A percentile compares a stretch with the other conserved stretches of the same genome.
These are phyloP conservation scores for Nasonia vitripennis DNA, from an alignment of 1,140 invertebrate genomes.

Conservation along the genomic window DNA sequence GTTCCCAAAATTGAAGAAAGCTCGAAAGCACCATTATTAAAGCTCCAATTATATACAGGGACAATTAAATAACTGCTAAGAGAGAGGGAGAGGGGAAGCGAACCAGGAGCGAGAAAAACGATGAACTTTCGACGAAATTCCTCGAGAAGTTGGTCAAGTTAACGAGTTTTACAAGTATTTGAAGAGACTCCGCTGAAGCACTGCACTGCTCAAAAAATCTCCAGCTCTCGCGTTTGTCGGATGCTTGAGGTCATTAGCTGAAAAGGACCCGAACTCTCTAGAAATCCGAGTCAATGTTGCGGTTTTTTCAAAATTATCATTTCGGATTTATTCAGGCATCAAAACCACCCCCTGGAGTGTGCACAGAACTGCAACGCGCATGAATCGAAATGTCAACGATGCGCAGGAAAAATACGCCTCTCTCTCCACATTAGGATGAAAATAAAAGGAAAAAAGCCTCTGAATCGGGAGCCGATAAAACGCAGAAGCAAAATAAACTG, in stretches of 20 bases:
- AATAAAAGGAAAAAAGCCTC: not conserved
- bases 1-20: not conserved
- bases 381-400: not conserved
- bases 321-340: not conserved
- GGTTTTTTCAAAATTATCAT: not conserved
- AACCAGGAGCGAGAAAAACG: not conserved
- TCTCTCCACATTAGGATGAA: not conserved
- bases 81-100: too few relatives aligned
- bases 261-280: too few relatives aligned
- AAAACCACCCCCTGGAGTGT: not conserved
- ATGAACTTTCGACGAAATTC: not conserved
- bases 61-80: not conserved
- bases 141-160: not conserved
- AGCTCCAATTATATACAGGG: not conserved
- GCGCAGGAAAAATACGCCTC: not conserved
- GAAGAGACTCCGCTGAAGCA: not conserved
- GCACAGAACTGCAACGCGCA: not conserved
- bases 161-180: not conserved
- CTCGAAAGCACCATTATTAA: not conserved
- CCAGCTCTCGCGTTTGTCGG: not conserved
- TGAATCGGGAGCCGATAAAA: not conserved
- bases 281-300: not conserved
- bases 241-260: too few relatives aligned
- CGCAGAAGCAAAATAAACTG: constrained; percentile 2
- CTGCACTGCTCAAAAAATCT: not conserved